These are phyloP conservation scores for Ficedula albicollis DNA, from an alignment of 2,797 vertebrate species.

Conservation along the genomic window DNA sequence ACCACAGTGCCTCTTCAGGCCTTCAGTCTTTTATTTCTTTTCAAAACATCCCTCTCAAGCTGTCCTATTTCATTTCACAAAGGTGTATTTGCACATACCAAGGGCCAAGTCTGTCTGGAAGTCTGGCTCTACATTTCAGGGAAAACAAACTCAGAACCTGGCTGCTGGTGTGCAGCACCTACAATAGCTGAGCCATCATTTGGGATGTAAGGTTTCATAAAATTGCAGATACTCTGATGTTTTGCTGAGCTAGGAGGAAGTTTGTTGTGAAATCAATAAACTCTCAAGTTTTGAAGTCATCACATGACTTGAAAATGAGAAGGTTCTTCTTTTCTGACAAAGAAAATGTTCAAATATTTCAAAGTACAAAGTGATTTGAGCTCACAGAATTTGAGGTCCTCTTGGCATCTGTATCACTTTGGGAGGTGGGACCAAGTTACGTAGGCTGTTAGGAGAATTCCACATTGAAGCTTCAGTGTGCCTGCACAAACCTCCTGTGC, in stretches of 20 bases:
- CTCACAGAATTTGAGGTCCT: neutral
- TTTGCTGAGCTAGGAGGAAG: neutral
- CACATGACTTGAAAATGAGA: neutral
- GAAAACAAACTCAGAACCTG: neutral
- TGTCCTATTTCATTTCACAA: neutral
- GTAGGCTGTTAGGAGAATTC: neutral
- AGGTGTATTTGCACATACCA: neutral
- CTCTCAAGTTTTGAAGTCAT: neutral
- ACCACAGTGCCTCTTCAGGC: neutral
- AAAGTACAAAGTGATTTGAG: fast-evolving
- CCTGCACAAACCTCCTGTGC: neutral
- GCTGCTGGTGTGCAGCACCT: neutral
- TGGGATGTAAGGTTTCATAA: neutral
- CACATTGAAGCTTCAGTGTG: fast-evolving
- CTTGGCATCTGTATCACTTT: neutral
- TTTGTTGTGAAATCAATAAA: neutral
- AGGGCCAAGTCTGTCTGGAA: neutral
- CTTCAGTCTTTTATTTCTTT: neutral
- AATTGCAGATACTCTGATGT: neutral
- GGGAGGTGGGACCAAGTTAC: neutral
- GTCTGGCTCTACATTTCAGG: neutral
- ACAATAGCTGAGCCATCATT: neutral
- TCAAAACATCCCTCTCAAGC: slow-evolving; percentile 13
- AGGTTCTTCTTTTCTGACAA: neutral
- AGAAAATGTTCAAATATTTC: neutral